These are phyloP conservation scores for Anneissia japonica DNA, from an alignment of 35 echinoderm and acorn worm species.

Conservation along the genomic window DNA sequence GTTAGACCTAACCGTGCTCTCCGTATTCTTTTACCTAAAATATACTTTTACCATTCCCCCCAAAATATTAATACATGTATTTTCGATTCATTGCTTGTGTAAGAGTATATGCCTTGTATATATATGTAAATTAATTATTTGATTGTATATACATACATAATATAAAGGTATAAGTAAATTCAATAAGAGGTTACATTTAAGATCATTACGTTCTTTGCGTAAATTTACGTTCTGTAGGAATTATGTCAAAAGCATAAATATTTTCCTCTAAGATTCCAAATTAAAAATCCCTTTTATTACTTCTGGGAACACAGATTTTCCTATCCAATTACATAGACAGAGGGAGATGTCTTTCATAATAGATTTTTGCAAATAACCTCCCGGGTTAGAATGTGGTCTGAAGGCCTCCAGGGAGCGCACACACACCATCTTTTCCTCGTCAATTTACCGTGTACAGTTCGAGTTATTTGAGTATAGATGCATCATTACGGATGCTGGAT, in stretches of 20 bases:
- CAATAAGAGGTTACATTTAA: too few species aligned
- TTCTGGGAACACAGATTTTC: not conserved
- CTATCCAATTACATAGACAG: not conserved
- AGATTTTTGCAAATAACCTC: not conserved
- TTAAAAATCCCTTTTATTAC: not conserved
- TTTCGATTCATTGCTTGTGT: too few species aligned
- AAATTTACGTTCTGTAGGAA: not conserved
- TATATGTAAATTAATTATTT: too few species aligned
- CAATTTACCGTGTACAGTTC: not conserved
- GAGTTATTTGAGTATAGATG: not conserved
- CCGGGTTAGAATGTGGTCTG: not conserved
- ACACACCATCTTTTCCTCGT: not conserved
- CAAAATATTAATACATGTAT: too few species aligned
- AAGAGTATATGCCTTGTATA: too few species aligned
- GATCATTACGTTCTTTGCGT: not conserved
- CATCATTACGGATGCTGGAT: not conserved
- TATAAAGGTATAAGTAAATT: not conserved
- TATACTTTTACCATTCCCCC: too few species aligned
- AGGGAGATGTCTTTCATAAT: not conserved
- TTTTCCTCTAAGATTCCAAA: not conserved
- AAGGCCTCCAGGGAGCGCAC: not conserved
- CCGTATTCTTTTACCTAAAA: too few species aligned
- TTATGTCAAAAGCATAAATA: not conserved
- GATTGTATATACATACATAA: not conserved
- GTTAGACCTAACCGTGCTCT: too few species aligned